Base-by-base conservation (phyloP, 2,888 invertebrate species). In the Amiota mariae region DNA sequence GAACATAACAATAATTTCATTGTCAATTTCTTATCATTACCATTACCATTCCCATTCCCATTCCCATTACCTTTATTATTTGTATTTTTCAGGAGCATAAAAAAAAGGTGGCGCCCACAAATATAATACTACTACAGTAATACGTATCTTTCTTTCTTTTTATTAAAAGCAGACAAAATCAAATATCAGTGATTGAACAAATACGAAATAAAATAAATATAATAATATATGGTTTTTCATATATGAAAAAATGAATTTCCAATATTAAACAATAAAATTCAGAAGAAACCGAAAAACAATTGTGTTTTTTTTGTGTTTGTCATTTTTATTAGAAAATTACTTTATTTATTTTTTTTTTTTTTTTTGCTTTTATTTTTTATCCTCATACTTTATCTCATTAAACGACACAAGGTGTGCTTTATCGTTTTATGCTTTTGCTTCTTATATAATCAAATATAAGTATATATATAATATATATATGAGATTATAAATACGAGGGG, bases 371-470 rank as follows among this genome's bases (percentile, higher is more conserved):
- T 36, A 36, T 73, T 74, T 20, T 71, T 66, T 72, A 57, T 59
- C 6, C 36, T 36, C 36, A 36, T 36, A 36, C 36, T 6, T 36
- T 36, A 36, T 36, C 8, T 6, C 36, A 36, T 36, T 36, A 36
- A 36, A 71, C 66, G 56, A 54, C 74, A 74, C 84, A 85, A 85
- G 85, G 81, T 84, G 82, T 84, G 82, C 85, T 81, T 84, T 82
- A 85, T 84, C 81, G 84, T 85, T 84, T 84, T 36, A 82, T 82
- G 85, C 81, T 83, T 84, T 83, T 83, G 82, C 83, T 84, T 83
- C 82, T 85, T 85, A 80, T 85, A 80, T 82, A 81, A 84, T 81
- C 80, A 84, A 79, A 84, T 85, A 81, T 83, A n/a, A n/a, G n/a
- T n/a, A 85, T 84, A 56, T 18, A 36, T 18, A 20, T 59, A 9